phyloP scores from a whole-genome alignment of 1,140 invertebrate genomes.

The Coptotermes formosanus region DNA sequence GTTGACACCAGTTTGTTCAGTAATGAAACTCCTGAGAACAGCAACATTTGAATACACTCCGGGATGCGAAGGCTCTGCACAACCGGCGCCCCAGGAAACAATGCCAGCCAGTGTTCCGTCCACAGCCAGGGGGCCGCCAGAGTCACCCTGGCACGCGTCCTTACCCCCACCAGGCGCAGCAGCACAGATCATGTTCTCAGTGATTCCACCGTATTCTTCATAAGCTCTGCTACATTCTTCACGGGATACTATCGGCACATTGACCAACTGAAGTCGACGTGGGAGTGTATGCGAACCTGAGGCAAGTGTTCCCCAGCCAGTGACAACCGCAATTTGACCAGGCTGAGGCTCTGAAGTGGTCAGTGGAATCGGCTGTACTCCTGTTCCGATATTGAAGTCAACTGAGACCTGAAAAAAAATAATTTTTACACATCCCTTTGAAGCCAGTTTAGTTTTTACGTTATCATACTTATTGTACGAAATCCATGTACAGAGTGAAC shows the following conservation, averaged over 20 bases:
- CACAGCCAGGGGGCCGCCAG: slow-evolving; percentile 47
- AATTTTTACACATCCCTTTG: no score
- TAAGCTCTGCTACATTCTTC: slow-evolving; percentile 37
- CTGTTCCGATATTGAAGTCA: background rate
- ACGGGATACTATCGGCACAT: slow-evolving; percentile 40
- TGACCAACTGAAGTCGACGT: slow-evolving; percentile 37
- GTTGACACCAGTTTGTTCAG: slow-evolving; percentile 23
- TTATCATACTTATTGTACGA: no score
- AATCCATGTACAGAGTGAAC: no score
- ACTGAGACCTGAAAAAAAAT: background rate
- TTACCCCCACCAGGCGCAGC: no score
- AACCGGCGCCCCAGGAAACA: slow-evolving; percentile 68
- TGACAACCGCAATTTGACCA: background rate
- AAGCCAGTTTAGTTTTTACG: no score
- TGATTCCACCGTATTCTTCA: slow-evolving; percentile 47
- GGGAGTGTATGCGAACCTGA: slow-evolving; percentile 40
- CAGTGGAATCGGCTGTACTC: background rate
- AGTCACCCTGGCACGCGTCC: slow-evolving; percentile 54
- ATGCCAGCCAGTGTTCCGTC: slow-evolving; percentile 53
- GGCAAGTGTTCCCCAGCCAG: slow-evolving; percentile 45
- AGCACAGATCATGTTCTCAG: slow-evolving; percentile 56
- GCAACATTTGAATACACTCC: slow-evolving; percentile 67
- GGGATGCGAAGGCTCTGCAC: slow-evolving; percentile 57
- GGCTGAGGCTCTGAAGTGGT: background rate
- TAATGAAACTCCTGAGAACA: slow-evolving; percentile 46